A percentile compares a stretch with the other conserved stretches of the same genome.
Evolutionary conservation across 2,888 invertebrate genomes (phyloP).

Genomic region (Hydroisotoma schaefferi): DNA sequence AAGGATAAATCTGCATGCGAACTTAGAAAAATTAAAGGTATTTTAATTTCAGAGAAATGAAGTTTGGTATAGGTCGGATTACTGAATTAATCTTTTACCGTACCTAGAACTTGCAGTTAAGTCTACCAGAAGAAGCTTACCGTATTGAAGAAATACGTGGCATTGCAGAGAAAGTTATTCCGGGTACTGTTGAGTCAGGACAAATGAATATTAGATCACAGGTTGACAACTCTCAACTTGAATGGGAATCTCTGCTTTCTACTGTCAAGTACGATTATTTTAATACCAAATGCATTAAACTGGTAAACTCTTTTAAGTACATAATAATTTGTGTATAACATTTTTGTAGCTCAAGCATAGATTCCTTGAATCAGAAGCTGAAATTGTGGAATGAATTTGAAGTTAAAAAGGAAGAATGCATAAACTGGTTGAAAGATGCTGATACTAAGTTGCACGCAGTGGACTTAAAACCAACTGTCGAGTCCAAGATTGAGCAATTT

Average conservation of each 20-base stretch:
- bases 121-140: slow-evolving; percentile 79
- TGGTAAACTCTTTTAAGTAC: no score
- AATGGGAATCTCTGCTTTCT: slow-evolving; percentile 80
- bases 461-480: slow-evolving; percentile 74
- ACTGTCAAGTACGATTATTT: slow-evolving; percentile 59
- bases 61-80: not conserved
- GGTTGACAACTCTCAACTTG: slow-evolving; percentile 81
- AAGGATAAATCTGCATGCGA: slow-evolving; percentile 77
- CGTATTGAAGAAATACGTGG: slow-evolving; percentile 74
- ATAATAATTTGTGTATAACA: no score
- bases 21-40: slow-evolving; percentile 74
- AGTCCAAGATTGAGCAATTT: slow-evolving; percentile 79
- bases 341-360: slow-evolving; percentile 64
- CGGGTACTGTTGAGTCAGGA: slow-evolving; percentile 76
- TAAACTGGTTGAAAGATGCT: slow-evolving; percentile 81
- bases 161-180: slow-evolving; percentile 84
- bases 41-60: not conserved
- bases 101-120: slow-evolving; percentile 65
- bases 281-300: not conserved
- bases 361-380: slow-evolving; percentile 74
- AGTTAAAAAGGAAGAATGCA: slow-evolving; percentile 74
- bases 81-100: not conserved
- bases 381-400: slow-evolving; percentile 92
- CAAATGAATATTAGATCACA: slow-evolving; percentile 81
- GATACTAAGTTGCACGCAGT: slow-evolving; percentile 84